Base-by-base conservation (phyloP, 2,797 vertebrate genomes). In the Otus scops region DNA sequence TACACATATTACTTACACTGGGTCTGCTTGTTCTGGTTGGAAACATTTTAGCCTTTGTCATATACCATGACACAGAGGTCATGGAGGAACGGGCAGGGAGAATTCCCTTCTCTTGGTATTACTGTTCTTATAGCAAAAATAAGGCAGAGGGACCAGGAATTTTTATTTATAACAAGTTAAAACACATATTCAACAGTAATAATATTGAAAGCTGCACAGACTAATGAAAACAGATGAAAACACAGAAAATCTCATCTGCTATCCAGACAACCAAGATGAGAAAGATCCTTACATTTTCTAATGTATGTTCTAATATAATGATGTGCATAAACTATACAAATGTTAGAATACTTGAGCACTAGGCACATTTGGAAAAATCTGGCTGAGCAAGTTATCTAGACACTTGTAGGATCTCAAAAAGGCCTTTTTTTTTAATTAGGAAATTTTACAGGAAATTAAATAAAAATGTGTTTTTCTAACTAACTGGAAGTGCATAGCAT, bases 361-460 rank as follows among this genome's bases (percentile, higher is more conserved):
- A 88, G 53, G 50, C 45, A 79, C 12, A 30, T 79, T 69, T 27
- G 7, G 92, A 91, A 92, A 81, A 64, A 47, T 74, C 26, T 28
- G 34, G 23, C 26, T 64, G 20, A 75, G 20, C 7, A 73, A 47
- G 22, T 45, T 82, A 73, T 65, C 57, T 60, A 97, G 63, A 63
- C 21, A 77, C 12, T 51, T 45, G 8, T 4, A 54, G 48, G 17
- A 83, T 82, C n/a, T 50, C 61, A 85, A 61, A 78, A 60, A 63
- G 4, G 2, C 3, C 19, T 41, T 65, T 86, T 87, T 87, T 82
- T 48, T 59, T 47, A 74, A 73, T 89, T 74, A 85, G 24, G 39
- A 76, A 93, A 73, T 79, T 85, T 88, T 60, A 85, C n/a, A 81
- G 59, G 56, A 95, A 96, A 85, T 89, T 14, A 85, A 95, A 89